Evolutionary conservation across 2,797 vertebrate species (phyloP), one percentile per base, ranked within the genome.

Genomic region (Manis javanica): DNA sequence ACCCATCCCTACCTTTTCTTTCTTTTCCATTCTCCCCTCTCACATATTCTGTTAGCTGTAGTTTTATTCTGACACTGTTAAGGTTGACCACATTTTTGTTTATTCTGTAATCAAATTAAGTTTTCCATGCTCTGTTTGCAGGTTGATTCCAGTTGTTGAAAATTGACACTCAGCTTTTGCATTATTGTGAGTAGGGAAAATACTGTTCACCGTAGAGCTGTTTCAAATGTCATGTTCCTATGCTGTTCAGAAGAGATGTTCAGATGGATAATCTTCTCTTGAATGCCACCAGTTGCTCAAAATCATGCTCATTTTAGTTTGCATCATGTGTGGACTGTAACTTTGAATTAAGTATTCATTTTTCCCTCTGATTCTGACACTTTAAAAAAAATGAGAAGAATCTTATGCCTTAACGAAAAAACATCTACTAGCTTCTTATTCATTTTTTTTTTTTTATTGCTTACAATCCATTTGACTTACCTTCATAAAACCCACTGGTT

Each of bases 11-110:
- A 29, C 12, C 34, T 74, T 81, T 64, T 88, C 42, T 57, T 51
- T 63, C 42, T 81, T 87, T 49, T 84, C 57, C 21, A 4, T 86
- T 82, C 37, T 49, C 2, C 55, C 66, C 81, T 92, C 42, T 96
- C 29, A 31, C 77, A 37, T 34, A n/a, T 71, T 88, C 64, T 18
- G 15, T 39, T 93, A 61, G 34, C 64, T 61, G 0, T 66, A 51
- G 68, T 95, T 95, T 94, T 87, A 55, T 29, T 74, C 87, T 92
- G 59, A 83, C 23, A 14, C 10, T 64, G 18, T 91, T 23, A 64
- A 90, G 42, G 63, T 23, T 63, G 29, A 79, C 89, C 5, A 61
- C 13, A 51, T 63, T 95, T 92, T 87, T 89, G n/a, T 64, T 87
- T 53, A 57, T 63, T 91, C 31, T 23, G 0, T 85, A 42, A 92